Evolutionary conservation across 1,140 invertebrate species (phyloP).

Genomic region (Drosophila biarmipes): DNA sequence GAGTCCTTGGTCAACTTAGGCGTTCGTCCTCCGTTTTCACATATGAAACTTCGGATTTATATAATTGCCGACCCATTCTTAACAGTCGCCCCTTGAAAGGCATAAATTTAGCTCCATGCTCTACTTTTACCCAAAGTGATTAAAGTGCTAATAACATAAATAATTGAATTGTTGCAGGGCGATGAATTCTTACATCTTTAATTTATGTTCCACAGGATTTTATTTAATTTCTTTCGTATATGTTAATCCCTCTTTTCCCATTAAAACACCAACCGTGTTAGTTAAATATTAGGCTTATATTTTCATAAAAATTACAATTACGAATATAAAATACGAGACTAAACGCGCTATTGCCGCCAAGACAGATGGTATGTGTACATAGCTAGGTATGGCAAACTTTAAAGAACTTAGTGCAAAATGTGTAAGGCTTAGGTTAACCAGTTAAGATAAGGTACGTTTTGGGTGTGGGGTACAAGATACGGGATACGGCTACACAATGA

Average conservation of each 20-base stretch:
- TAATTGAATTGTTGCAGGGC: constrained; percentile 27
- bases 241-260: not conserved
- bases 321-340: constrained; percentile 27
- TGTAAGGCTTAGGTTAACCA: constrained; percentile 41
- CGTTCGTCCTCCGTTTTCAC: constrained; percentile 14
- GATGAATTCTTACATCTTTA: constrained; percentile 2
- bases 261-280: not conserved
- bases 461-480: not conserved
- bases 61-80: constrained; percentile 32
- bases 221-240: too few species aligned
- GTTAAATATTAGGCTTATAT: constrained; percentile 54
- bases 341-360: constrained; percentile 14
- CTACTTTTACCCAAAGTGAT: constrained; percentile 15
- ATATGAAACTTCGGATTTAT: constrained; percentile 43
- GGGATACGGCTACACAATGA: not conserved
- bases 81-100: not conserved
- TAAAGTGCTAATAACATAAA: constrained; percentile 37
- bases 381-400: constrained; percentile 31
- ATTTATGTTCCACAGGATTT: not conserved
- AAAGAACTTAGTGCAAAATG: constrained; percentile 38
- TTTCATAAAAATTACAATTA: constrained; percentile 52
- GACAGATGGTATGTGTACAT: constrained; percentile 23
- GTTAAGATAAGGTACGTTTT: constrained; percentile 43
- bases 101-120: constrained; percentile 18
- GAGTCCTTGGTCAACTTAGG: constrained; percentile 55